Conservation (phyloP, 2,797 vertebrate species). For the Myotis findleyi region DNA sequence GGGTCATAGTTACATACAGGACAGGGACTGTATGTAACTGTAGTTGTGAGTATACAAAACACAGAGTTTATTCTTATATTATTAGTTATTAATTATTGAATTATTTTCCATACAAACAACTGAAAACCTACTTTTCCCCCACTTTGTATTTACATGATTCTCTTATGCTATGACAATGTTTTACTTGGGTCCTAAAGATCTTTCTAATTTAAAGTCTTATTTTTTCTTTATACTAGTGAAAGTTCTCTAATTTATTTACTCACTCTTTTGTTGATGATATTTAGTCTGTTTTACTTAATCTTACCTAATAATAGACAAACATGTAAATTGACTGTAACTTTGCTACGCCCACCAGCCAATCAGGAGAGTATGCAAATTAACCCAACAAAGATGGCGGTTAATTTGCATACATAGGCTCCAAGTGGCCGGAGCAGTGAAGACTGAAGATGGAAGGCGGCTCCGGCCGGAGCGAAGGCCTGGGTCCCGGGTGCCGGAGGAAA, state of each 20-base stretch:
- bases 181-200: neutral
- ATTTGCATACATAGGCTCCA: too few relatives aligned
- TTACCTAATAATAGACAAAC: too few relatives aligned
- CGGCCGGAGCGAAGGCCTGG: too few relatives aligned
- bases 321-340: too few relatives aligned
- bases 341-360: too few relatives aligned
- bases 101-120: neutral
- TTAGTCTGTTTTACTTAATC: neutral
- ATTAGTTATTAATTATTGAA: neutral
- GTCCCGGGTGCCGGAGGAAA: too few relatives aligned
- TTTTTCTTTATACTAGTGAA: conserved; percentile 4
- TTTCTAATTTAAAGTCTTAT: neutral
- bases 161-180: neutral
- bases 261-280: neutral
- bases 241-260: neutral
- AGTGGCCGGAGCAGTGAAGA: too few relatives aligned
- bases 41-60: neutral
- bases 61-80: neutral
- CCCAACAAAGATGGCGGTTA: too few relatives aligned
- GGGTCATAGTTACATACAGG: neutral
- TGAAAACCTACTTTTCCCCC: neutral
- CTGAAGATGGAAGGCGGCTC: too few relatives aligned
- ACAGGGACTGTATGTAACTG: too few relatives aligned
- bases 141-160: neutral
- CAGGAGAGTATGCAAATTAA: too few relatives aligned